phyloP scores from a whole-genome alignment of 2,888 invertebrate species.

The Mythimna ferrago region DNA sequence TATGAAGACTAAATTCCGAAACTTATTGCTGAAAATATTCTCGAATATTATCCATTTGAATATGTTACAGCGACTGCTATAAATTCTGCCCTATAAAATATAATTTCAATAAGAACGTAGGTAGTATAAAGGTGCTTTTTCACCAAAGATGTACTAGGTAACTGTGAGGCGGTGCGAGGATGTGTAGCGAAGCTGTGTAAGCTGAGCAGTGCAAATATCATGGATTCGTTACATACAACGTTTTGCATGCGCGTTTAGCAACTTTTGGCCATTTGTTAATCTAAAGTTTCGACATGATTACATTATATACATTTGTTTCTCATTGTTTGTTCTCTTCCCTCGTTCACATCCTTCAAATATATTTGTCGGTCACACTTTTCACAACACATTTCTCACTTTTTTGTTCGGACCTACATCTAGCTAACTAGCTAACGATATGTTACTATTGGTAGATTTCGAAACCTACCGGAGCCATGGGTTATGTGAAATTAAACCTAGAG shows the following conservation, averaged over 20 bases:
- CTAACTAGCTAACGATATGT: neutral
- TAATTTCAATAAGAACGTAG: slow-evolving; percentile 32
- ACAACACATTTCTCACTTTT: no score
- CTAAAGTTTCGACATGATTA: no score
- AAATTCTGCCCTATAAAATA: slow-evolving; percentile 26
- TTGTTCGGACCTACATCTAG: no score
- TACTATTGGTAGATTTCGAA: no score
- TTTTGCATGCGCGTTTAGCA: neutral
- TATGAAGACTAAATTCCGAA: neutral
- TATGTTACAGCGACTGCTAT: slow-evolving; percentile 8
- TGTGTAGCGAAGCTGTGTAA: neutral
- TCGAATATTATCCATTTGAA: slow-evolving; percentile 5
- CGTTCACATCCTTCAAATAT: no score
- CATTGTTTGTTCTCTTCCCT: no score
- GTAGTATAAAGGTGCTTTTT: slow-evolving; percentile 1
- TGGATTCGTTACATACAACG: neutral
- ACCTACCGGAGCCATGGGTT: no score
- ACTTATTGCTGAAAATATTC: slow-evolving; percentile 7
- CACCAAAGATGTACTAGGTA: neutral
- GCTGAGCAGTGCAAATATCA: neutral
- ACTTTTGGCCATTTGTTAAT: no score
- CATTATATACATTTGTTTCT: no score
- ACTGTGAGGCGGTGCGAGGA: neutral
- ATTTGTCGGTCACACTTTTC: no score
- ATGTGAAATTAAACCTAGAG: no score